Evolutionary conservation across 2,113 vertebrate genomes (phyloP).

Genomic region (Ammospiza nelsoni): DNA sequence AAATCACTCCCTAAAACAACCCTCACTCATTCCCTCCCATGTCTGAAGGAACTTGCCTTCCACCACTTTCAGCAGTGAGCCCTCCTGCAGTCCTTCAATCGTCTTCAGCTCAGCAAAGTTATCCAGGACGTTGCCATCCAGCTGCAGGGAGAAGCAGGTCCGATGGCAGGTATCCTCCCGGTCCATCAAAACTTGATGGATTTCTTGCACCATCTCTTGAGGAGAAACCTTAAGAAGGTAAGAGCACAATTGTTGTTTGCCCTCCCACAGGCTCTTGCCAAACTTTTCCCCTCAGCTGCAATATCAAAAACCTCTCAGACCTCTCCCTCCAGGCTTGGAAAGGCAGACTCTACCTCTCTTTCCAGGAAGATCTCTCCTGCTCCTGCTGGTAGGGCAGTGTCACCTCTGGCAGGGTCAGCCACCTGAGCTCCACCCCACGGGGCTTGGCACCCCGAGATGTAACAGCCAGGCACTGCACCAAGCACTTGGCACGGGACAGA

Average conservation of each 20-base stretch:
- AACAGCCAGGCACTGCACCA: neutral
- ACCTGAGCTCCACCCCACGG: neutral
- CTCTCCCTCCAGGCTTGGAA: neutral
- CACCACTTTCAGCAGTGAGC: slow-evolving; percentile 92
- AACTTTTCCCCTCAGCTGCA: neutral
- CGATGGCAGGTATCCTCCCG: slow-evolving; percentile 97
- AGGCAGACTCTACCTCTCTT: neutral
- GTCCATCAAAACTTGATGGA: slow-evolving; percentile 98
- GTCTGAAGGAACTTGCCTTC: slow-evolving; percentile 82
- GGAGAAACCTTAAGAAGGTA: slow-evolving; percentile 87
- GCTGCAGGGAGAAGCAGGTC: slow-evolving; percentile 96
- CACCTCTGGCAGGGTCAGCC: neutral
- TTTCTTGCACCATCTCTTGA: slow-evolving; percentile 99
- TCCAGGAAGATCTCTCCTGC: neutral
- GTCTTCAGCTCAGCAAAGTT: slow-evolving; percentile 98
- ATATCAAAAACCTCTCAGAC: neutral
- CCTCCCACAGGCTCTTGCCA: rapidly evolving
- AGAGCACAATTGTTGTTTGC: neutral
- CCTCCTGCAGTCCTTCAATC: slow-evolving; percentile 95
- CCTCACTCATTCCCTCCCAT: neutral
- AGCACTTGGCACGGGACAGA: neutral
- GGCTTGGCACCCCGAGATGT: neutral
- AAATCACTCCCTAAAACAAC: neutral
- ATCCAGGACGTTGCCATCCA: slow-evolving; percentile 95
- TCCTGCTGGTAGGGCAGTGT: neutral